Evolutionary conservation across 1,140 invertebrate species (phyloP).

Genomic region (Batillaria attramentaria): DNA sequence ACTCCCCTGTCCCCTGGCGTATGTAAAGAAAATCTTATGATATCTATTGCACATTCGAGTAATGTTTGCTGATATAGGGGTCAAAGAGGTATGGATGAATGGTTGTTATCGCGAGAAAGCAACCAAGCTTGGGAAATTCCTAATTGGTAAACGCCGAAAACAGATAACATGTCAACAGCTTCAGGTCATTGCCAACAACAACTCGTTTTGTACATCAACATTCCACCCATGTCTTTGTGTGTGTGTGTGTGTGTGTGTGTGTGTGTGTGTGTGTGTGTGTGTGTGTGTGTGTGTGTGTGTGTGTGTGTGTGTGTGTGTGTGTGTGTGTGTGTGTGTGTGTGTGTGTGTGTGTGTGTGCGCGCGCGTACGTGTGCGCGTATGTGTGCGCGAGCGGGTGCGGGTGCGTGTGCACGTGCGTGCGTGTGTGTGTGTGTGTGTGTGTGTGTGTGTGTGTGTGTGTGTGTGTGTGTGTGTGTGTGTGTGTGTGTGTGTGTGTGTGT

Average conservation of each 20-base stretch:
- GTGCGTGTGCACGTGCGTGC: neutral
- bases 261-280: conserved; percentile 16
- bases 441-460: neutral
- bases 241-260: conserved; percentile 16
- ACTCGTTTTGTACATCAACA: no score
- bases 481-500: neutral
- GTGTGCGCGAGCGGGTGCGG: neutral
- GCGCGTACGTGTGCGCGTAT: neutral
- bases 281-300: conserved; percentile 12
- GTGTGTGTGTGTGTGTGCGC: conserved; percentile 12
- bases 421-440: conserved; percentile 14
- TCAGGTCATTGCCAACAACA: no score
- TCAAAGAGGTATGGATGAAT: no score
- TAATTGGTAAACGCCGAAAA: no score
- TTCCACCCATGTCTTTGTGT: neutral
- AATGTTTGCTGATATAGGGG: no score
- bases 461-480: neutral
- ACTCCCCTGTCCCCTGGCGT: no score
- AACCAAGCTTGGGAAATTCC: no score
- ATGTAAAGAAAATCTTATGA: no score
- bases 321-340: conserved; percentile 10
- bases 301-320: conserved; percentile 10
- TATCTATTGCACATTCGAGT: no score
- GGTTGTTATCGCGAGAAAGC: no score
- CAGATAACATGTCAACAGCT: no score